A percentile compares a stretch with the other conserved stretches of the same genome.
phyloP scores from a whole-genome alignment of 2,113 vertebrate species.

The Jacana jacana region DNA sequence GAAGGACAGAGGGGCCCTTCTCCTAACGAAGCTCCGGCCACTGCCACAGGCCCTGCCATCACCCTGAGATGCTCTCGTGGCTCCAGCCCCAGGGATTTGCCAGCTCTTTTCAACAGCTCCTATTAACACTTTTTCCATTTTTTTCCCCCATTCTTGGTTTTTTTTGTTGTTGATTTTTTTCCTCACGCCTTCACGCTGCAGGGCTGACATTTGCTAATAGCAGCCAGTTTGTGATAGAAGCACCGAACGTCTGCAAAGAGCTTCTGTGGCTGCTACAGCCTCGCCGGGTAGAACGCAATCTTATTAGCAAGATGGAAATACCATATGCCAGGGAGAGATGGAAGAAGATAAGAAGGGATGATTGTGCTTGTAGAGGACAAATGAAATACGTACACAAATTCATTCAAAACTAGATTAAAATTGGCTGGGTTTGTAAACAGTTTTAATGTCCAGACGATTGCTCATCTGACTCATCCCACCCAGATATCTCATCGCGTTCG shows the following conservation, averaged over 20 bases:
- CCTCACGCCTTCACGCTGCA: not conserved
- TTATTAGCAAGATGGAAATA: conserved; percentile 2
- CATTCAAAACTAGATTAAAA: not conserved
- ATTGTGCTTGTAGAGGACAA: not conserved
- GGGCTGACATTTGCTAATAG: not conserved
- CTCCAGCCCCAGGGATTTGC: not conserved
- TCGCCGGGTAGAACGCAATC: not conserved
- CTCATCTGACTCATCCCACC: not conserved
- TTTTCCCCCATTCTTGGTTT: not conserved
- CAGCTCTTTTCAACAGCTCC: not conserved
- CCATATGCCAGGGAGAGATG: not conserved
- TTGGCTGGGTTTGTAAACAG: conserved; percentile 18
- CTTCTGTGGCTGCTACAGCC: not conserved
- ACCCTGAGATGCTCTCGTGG: rapidly evolving
- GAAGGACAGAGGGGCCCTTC: rapidly evolving
- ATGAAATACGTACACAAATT: not conserved
- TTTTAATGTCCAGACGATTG: not conserved
- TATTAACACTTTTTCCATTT: not conserved
- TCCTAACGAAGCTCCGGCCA: not conserved
- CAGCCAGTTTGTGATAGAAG: not conserved
- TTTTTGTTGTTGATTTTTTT: not conserved
- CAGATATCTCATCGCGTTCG: not conserved
- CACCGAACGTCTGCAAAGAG: not conserved
- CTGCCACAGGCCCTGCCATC: not conserved
- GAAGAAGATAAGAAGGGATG: conserved; percentile 6